Percentiles rank a stretch among this genome's conserved stretches.
Conservation (phyloP, 2,113 vertebrate genomes). For the Pomatostomus ruficeps region DNA sequence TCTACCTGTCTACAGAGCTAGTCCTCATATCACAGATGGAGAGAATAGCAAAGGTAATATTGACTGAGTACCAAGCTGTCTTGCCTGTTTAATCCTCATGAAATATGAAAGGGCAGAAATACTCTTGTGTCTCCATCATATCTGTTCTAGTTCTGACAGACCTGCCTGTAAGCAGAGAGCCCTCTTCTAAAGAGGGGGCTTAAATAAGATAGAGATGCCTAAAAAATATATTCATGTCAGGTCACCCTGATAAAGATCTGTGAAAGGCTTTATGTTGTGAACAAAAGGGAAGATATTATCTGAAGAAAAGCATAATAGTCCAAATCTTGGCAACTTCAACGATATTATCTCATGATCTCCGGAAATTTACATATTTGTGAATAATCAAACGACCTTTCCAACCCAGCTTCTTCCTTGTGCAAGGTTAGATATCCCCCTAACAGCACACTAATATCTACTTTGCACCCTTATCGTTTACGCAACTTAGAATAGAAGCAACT, state of each 20-base stretch:
- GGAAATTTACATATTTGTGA: background rate
- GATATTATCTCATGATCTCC: background rate
- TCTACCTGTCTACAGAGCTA: background rate
- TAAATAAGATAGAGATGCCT: background rate
- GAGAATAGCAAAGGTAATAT: background rate
- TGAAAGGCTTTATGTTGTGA: background rate
- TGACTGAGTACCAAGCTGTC: background rate
- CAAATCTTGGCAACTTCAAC: background rate
- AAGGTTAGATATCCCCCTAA: background rate
- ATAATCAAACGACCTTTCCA: background rate
- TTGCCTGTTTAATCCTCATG: background rate
- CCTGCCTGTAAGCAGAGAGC: background rate
- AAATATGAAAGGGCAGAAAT: background rate
- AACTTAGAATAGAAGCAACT: background rate
- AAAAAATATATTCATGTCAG: background rate
- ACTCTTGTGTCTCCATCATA: background rate
- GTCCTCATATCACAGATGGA: accelerated
- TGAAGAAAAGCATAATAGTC: background rate
- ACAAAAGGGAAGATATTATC: background rate
- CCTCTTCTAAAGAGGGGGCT: background rate
- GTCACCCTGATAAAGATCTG: background rate
- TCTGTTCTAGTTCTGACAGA: background rate
- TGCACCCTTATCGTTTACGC: background rate
- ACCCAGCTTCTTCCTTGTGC: background rate
- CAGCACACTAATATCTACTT: background rate